Percentiles rank a stretch among this genome's conserved stretches.
Evolutionary conservation across 1,140 invertebrate species (phyloP).

Genomic region (Dinoponera quadriceps): DNA sequence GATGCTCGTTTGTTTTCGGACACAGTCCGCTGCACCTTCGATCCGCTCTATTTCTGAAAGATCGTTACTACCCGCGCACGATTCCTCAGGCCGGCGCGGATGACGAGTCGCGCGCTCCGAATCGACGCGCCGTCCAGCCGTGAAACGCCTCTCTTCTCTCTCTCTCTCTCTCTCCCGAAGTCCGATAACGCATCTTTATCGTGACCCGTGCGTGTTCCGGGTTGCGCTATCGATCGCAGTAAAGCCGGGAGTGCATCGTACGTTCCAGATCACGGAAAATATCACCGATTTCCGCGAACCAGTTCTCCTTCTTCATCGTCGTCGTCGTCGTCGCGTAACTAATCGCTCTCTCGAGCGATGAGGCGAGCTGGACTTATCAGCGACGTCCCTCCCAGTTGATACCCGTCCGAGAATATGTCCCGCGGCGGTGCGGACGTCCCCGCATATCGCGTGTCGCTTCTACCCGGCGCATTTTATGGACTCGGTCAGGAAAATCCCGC

Average conservation of each 20-base stretch:
- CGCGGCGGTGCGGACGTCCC: constrained; percentile 43
- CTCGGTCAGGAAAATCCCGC: constrained; percentile 31
- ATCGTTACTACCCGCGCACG: constrained; percentile 35
- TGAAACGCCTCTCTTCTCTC: neutral
- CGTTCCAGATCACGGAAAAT: constrained; percentile 43
- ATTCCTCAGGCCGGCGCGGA: constrained; percentile 8
- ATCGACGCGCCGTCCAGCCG: neutral
- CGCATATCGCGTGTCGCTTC: constrained; percentile 72
- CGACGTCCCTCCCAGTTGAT: constrained; percentile 56
- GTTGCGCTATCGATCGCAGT: constrained; percentile 4
- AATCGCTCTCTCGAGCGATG: constrained; percentile 43
- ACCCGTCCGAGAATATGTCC: constrained; percentile 57
- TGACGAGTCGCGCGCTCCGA: constrained; percentile 11
- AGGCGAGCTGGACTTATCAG: constrained; percentile 54
- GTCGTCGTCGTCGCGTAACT: constrained; percentile 31
- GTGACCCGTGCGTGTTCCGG: neutral
- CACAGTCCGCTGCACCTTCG: constrained; percentile 46
- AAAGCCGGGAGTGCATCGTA: constrained; percentile 3
- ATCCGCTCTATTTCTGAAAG: constrained; percentile 52
- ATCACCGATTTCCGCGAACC: constrained; percentile 57
- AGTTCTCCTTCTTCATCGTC: constrained; percentile 31
- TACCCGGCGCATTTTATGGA: constrained; percentile 69
- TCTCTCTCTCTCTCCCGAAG: neutral
- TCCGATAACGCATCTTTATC: constrained; percentile 26
- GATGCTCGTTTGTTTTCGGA: constrained; percentile 62